A percentile compares a stretch with the other conserved stretches of the same genome.
phyloP scores from a whole-genome alignment of 2,113 vertebrate genomes.

The Acinonyx jubatus region DNA sequence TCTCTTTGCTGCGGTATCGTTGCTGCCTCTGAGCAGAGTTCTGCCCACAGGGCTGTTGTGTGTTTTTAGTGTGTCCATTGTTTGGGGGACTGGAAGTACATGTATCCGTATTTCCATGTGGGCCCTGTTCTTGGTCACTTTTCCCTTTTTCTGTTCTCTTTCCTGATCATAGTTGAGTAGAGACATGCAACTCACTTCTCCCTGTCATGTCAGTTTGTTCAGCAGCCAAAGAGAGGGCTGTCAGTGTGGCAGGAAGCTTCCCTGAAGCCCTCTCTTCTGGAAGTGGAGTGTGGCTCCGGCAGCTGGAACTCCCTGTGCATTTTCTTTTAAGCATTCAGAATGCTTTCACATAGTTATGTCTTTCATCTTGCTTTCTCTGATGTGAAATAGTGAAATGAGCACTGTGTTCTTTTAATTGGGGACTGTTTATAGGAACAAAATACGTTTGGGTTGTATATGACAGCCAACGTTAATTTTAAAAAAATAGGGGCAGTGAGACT shows the following conservation, averaged over 20 bases:
- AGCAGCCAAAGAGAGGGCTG: neutral
- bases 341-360: neutral
- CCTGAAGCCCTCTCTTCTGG: neutral
- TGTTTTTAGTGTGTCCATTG: neutral
- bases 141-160: neutral
- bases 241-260: neutral
- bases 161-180: neutral
- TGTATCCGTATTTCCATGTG: neutral
- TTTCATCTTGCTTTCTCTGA: neutral
- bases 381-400: neutral
- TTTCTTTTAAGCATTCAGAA: neutral
- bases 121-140: neutral
- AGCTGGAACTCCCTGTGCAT: neutral
- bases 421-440: neutral
- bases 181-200: neutral
- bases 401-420: neutral
- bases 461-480: neutral
- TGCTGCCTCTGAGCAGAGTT: neutral
- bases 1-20: neutral
- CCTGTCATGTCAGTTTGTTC: neutral
- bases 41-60: neutral
- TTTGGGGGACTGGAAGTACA: neutral
- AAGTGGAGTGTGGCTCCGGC: rapidly evolving
- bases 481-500: neutral
- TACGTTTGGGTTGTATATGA: neutral